A percentile compares a stretch with the other conserved stretches of the same genome.
Conservation (phyloP, 2,888 invertebrate species). For the Aspidiotus rigidus region DNA sequence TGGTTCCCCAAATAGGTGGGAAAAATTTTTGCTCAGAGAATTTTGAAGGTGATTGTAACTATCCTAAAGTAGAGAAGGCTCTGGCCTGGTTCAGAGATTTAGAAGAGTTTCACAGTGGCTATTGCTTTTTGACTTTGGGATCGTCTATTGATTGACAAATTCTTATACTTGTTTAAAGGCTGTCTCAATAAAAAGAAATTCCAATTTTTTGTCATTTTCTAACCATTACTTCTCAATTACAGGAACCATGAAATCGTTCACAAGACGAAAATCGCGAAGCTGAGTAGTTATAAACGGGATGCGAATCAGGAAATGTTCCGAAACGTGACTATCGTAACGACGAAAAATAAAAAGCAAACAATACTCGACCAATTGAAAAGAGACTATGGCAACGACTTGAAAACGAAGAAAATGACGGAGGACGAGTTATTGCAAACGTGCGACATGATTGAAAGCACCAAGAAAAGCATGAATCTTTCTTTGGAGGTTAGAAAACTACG, state of each 20-base stretch:
- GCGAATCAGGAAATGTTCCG: conserved; percentile 56
- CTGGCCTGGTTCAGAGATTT: too few species aligned
- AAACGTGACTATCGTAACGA: conserved; percentile 52
- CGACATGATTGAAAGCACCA: conserved; percentile 21
- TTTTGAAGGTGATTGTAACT: too few species aligned
- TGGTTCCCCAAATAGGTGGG: too few species aligned
- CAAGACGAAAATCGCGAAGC: conserved; percentile 49
- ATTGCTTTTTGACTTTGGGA: too few species aligned
- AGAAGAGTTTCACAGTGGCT: too few species aligned
- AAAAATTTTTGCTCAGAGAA: too few species aligned
- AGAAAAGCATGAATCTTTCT: conserved; percentile 9
- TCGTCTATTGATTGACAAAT: too few species aligned
- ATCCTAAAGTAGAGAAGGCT: too few species aligned
- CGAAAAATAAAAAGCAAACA: conserved; percentile 24
- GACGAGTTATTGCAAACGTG: conserved; percentile 29
- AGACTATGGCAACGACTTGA: conserved; percentile 23
- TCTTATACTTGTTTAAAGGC: too few species aligned
- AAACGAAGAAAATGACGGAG: conserved; percentile 26
- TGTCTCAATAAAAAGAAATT: too few species aligned
- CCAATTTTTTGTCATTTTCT: too few species aligned
- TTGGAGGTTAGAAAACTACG: background rate
- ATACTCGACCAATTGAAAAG: conserved; percentile 18
- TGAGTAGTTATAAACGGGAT: conserved; percentile 59
- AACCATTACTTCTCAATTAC: conserved; percentile 35
- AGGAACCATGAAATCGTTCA: conserved; percentile 54